Percentiles rank a stretch among this genome's conserved stretches.
Evolutionary conservation across 2,797 vertebrate genomes (phyloP).

Genomic region (Sarcoramphus papa): DNA sequence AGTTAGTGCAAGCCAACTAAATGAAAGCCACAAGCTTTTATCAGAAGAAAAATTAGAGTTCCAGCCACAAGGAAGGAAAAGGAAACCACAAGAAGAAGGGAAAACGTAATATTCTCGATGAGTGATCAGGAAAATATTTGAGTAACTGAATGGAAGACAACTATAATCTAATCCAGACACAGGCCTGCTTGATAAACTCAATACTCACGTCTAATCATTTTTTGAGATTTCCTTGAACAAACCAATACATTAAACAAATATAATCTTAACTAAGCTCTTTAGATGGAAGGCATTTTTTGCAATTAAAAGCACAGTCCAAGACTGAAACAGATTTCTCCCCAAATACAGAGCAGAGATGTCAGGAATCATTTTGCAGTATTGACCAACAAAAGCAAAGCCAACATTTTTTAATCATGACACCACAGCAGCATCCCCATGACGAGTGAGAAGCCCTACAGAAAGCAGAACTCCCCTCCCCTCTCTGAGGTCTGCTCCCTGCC

Average conservation of each 20-base stretch:
- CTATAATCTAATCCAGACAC: slow-evolving; percentile 49
- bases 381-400: slow-evolving; percentile 30
- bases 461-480: neutral
- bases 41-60: neutral
- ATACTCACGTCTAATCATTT: neutral
- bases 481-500: neutral
- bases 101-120: neutral
- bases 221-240: neutral
- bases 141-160: slow-evolving; percentile 21
- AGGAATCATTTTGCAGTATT: slow-evolving; percentile 12
- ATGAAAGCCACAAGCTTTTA: slow-evolving; percentile 3
- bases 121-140: slow-evolving; percentile 57
- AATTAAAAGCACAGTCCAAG: neutral
- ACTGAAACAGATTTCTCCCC: neutral
- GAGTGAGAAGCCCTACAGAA: neutral
- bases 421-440: neutral
- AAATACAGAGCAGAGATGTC: neutral
- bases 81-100: slow-evolving; percentile 33
- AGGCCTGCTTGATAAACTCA: slow-evolving; percentile 16
- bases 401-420: slow-evolving; percentile 47
- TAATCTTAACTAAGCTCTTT: neutral
- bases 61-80: neutral
- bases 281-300: neutral
- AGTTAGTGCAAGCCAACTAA: neutral
- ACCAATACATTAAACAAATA: neutral